Percentiles rank a stretch among this genome's conserved stretches.
Evolutionary conservation across 2,888 invertebrate species (phyloP).

Genomic region (Trachelus iudaicus): DNA sequence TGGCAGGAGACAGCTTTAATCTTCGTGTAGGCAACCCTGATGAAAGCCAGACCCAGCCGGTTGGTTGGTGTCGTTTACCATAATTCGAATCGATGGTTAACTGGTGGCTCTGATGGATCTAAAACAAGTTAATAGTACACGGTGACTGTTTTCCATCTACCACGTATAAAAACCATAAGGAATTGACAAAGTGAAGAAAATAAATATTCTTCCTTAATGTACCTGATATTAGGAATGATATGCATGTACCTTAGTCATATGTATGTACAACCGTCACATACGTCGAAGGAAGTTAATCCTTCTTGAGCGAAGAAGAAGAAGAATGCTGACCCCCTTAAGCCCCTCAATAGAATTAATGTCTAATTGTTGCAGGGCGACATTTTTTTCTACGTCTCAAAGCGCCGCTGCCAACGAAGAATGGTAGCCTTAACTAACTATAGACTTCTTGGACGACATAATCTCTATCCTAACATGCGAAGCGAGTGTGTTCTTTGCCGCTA

Average conservation of each 20-base stretch:
- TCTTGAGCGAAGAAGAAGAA: background rate
- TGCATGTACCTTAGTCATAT: background rate
- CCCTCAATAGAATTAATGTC: slow-evolving; percentile 52
- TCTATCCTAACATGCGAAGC: slow-evolving; percentile 47
- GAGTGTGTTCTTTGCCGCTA: slow-evolving; percentile 52
- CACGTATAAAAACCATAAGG: background rate
- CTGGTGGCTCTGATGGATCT: background rate
- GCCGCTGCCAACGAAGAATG: slow-evolving; percentile 43
- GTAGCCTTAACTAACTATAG: slow-evolving; percentile 55
- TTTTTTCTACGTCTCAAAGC: slow-evolving; percentile 39
- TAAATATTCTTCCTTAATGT: background rate
- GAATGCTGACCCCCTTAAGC: slow-evolving; percentile 30
- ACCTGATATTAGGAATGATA: background rate
- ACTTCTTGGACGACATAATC: slow-evolving; percentile 54
- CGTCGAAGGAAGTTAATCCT: background rate
- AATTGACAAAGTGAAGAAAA: background rate
- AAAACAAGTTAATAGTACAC: background rate
- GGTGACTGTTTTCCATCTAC: background rate
- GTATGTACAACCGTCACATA: background rate
- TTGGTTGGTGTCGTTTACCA: background rate
- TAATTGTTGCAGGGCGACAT: slow-evolving; percentile 44
- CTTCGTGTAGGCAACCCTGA: background rate
- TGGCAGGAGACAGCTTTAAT: background rate
- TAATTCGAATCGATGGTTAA: background rate
- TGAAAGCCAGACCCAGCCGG: background rate